These are phyloP conservation scores for Scaptomyza montana DNA, from an alignment of 1,140 invertebrate genomes.

Conservation along the genomic window DNA sequence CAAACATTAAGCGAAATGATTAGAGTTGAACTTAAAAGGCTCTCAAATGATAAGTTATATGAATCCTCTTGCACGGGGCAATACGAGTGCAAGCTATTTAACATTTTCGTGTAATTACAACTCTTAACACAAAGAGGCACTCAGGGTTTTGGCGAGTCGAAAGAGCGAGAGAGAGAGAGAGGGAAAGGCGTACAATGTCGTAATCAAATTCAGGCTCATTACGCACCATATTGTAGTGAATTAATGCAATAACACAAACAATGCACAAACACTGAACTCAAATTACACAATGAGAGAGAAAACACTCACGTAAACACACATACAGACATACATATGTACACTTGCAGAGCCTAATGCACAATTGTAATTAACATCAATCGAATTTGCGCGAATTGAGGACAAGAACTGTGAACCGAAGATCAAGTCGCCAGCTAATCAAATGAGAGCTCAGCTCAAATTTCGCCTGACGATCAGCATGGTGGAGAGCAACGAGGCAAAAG, in stretches of 20 bases:
- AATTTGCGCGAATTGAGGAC: slow-evolving; percentile 43
- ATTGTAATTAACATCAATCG: slow-evolving; percentile 40
- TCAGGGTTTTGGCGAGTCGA: slow-evolving; percentile 17
- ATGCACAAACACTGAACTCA: slow-evolving; percentile 67
- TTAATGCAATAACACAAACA: slow-evolving; percentile 81
- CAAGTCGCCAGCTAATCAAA: slow-evolving; percentile 73
- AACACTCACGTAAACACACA: slow-evolving; percentile 20
- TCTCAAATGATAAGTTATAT: slow-evolving; percentile 11
- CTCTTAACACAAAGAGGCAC: slow-evolving; percentile 51
- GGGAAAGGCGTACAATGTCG: slow-evolving; percentile 49
- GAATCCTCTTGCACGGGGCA: slow-evolving; percentile 34
- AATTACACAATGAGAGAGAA: slow-evolving; percentile 55
- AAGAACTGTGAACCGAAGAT: slow-evolving; percentile 57
- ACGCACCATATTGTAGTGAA: slow-evolving; percentile 80
- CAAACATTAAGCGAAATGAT: not conserved
- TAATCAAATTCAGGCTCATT: slow-evolving; percentile 81
- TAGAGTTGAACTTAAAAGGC: not conserved
- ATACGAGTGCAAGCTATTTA: slow-evolving; percentile 67
- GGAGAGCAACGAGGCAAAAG: not conserved
- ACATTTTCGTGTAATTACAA: slow-evolving; percentile 53
- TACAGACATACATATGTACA: slow-evolving; percentile 21
- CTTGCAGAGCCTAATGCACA: slow-evolving; percentile 35
- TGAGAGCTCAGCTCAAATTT: slow-evolving; percentile 58
- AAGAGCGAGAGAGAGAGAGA: not conserved
- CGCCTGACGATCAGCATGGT: slow-evolving; percentile 39